A percentile compares a stretch with the other conserved stretches of the same genome.
These are phyloP conservation scores for Cladorhizidae sp. DNA, from an alignment of 37 sponge, comb jelly and placozoan species.

Conservation along the genomic window DNA sequence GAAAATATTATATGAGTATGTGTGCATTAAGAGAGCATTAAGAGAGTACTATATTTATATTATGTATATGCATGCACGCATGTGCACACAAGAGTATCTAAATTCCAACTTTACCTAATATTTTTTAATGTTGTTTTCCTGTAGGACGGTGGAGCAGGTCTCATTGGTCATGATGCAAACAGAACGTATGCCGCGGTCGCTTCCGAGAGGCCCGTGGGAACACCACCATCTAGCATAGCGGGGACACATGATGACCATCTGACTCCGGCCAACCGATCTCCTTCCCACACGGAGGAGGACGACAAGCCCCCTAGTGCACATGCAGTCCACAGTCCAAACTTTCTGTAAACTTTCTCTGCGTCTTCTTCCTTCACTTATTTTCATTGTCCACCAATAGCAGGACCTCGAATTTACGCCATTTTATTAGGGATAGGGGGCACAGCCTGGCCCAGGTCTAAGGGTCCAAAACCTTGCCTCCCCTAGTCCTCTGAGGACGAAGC, in stretches of 20 bases:
- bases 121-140: too few species aligned
- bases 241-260: conserved; percentile 27
- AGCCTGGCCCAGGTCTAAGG: too few species aligned
- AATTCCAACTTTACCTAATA: too few species aligned
- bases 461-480: too few species aligned
- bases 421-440: neutral
- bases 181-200: conserved; percentile 13
- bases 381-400: neutral
- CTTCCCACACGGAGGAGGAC: conserved; percentile 25
- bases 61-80: too few species aligned
- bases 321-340: conserved; percentile 29
- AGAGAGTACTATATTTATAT: neutral
- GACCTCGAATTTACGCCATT: neutral
- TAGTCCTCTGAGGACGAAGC: too few species aligned
- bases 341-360: neutral
- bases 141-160: too few species aligned
- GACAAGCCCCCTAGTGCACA: conserved; percentile 52
- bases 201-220: neutral
- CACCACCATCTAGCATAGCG: neutral
- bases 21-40: neutral
- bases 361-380: neutral
- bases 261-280: conserved; percentile 2
- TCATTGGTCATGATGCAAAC: neutral
- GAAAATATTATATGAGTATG: neutral
- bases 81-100: too few species aligned